Evolutionary conservation across 1,140 invertebrate genomes (phyloP).

Genomic region (Bombus confusus): DNA sequence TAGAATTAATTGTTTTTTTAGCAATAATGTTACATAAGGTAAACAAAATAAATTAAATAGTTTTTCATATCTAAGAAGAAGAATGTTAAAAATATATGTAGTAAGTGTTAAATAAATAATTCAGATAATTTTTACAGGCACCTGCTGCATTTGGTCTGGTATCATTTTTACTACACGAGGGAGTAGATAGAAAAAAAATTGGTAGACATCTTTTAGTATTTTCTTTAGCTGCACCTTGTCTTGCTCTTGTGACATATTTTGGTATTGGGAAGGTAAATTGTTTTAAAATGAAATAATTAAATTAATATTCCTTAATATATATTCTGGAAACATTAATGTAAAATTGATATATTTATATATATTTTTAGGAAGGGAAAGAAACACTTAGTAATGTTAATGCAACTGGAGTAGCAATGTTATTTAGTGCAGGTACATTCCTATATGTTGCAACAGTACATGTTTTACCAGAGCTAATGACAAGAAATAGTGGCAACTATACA

Average conservation of each 20-base stretch:
- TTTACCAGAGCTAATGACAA: conserved; percentile 93
- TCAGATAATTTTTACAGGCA: conserved; percentile 84
- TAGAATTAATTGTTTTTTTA: conserved; percentile 98
- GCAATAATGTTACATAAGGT: conserved; percentile 99
- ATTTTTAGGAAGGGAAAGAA: conserved; percentile 85
- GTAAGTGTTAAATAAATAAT: conserved; percentile 24
- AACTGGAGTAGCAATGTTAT: conserved; percentile 98
- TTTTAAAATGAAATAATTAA: conserved; percentile 65
- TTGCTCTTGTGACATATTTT: conserved; percentile 96
- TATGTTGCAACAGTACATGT: conserved; percentile 99
- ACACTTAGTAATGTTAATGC: conserved; percentile 92
- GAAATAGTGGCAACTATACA: conserved; percentile 80
- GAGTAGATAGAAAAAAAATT: conserved; percentile 94
- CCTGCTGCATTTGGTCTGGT: conserved; percentile 99
- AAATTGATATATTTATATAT: conserved; percentile 63
- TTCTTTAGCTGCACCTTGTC: conserved; percentile 94
- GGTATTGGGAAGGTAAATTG: conserved; percentile 92
- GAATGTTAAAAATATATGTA: not conserved
- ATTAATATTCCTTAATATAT: not conserved
- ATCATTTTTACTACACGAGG: conserved; percentile 97
- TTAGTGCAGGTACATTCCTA: conserved; percentile 99
- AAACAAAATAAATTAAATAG: conserved; percentile 39
- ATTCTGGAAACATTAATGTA: not conserved
- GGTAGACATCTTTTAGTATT: conserved; percentile 96
- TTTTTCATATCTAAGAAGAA: not conserved